Evolutionary conservation across 2,797 vertebrate species (phyloP), one percentile per base, ranked within the genome.

Genomic region (Neostethus bicornis): DNA sequence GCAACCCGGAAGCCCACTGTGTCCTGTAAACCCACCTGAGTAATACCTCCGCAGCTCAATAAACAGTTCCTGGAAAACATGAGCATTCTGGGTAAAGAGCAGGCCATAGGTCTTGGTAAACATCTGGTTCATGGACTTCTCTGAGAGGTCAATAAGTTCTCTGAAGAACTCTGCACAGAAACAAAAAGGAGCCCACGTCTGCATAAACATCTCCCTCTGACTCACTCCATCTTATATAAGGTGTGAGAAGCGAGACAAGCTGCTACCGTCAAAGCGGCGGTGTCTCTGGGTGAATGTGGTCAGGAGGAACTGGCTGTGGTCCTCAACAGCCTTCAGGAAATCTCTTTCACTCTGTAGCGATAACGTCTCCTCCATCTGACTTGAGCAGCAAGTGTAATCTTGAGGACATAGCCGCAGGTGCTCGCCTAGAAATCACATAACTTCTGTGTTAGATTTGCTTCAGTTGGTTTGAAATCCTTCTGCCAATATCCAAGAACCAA

Each of bases 341-440:
- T 94, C 92, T 7, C 77, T 80, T 71, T 93, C 90, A 1, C 93
- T 93, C 71, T 94, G 93, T 8, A 90, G 89, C 19, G 90, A 87
- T 48, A 96, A 89, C 1, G 88, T 93, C 76, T 95, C 94, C 85
- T 96, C 94, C 83, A 94, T 94, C 69, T 94, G 87, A 60, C 92
- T 95, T 80, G 94, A 93, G 86, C 95, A 96, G 89, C 94, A 96
- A 57, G 94, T 95, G 84, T 96, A 96, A 76, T 94, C 93, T 80
- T 93, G 94, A 45, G 94, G 93, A 77, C 95, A 96, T 65, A 94
- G 88, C 28, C 92, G 92, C 66, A 96, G 90, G 86, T 96, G 95
- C 80, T 96, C 94, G 32, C 95, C 95, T 95, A 56, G n/a, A n/a
- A n/a, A n/a, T n/a, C n/a, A n/a, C n/a, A n/a, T n/a, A n/a, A n/a